phyloP scores from a whole-genome alignment of 1,140 invertebrate species.

The Aphaenogaster rudis region DNA sequence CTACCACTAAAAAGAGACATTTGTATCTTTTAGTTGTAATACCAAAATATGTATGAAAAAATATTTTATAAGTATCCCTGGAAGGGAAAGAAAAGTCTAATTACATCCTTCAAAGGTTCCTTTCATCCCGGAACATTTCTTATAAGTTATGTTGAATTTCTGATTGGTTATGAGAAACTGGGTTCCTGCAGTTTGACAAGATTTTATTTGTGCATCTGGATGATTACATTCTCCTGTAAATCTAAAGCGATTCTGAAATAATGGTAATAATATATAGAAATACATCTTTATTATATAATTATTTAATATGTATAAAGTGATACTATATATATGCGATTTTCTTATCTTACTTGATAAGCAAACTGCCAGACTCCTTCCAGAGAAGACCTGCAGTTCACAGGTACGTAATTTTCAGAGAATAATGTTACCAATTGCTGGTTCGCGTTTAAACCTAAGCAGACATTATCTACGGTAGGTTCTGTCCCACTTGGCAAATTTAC shows the following conservation, averaged over 20 bases:
- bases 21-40: neutral
- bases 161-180: slow-evolving; percentile 98
- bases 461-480: slow-evolving; percentile 91
- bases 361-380: slow-evolving; percentile 98
- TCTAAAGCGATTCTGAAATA: slow-evolving; percentile 91
- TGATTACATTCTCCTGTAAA: slow-evolving; percentile 96
- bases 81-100: slow-evolving; percentile 35
- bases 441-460: slow-evolving; percentile 91
- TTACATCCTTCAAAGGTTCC: slow-evolving; percentile 95
- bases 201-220: slow-evolving; percentile 95
- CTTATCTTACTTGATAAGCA: slow-evolving; percentile 92
- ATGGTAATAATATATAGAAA: slow-evolving; percentile 76
- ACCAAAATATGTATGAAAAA: slow-evolving; percentile 23
- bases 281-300: slow-evolving; percentile 50
- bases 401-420: slow-evolving; percentile 96
- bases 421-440: slow-evolving; percentile 95
- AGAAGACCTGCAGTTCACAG: slow-evolving; percentile 96
- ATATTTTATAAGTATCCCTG: slow-evolving; percentile 12
- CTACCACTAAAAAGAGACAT: slow-evolving; percentile 89
- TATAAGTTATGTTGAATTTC: slow-evolving; percentile 98
- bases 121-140: slow-evolving; percentile 93
- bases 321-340: neutral
- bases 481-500: slow-evolving; percentile 89
- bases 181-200: slow-evolving; percentile 98
- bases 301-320: neutral